These are phyloP conservation scores for Melipona bicolor DNA, from an alignment of 2,888 invertebrate genomes.

Conservation along the genomic window DNA sequence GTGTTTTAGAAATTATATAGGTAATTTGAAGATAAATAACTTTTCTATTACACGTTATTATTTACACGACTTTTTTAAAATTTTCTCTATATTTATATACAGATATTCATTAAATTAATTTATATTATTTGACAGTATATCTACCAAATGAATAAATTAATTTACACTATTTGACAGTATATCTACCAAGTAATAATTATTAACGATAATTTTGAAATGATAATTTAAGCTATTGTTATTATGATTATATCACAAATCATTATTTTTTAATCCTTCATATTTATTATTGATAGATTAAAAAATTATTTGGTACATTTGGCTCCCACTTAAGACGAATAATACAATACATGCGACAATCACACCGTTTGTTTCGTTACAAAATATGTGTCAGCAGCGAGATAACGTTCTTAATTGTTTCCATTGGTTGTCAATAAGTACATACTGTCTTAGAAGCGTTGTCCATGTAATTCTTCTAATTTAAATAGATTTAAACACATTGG, in stretches of 20 bases:
- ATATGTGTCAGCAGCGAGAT: conserved; percentile 62
- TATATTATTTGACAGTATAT: too few relatives aligned
- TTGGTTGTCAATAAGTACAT: conserved; percentile 61
- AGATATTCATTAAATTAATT: too few relatives aligned
- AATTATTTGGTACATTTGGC: not conserved
- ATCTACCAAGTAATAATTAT: not conserved
- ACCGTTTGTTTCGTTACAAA: conserved; percentile 45
- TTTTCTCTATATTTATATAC: too few relatives aligned
- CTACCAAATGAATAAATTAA: too few relatives aligned
- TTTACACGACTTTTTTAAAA: too few relatives aligned
- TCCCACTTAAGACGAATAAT: not conserved
- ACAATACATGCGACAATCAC: conserved; percentile 14
- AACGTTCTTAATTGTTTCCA: conserved; percentile 68
- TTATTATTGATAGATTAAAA: not conserved
- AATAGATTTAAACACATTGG: conserved; percentile 15
- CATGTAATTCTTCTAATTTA: conserved; percentile 21
- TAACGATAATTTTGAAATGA: not conserved
- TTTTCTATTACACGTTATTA: too few relatives aligned
- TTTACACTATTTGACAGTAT: too few relatives aligned
- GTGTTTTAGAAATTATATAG: too few relatives aligned
- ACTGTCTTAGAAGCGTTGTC: conserved; percentile 58
- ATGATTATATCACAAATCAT: not conserved
- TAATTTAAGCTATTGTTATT: not conserved
- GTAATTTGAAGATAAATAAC: too few relatives aligned
- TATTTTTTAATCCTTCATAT: not conserved